These are phyloP conservation scores for Nyctereutes procyonoides DNA, from an alignment of 2,113 vertebrate species.

Conservation along the genomic window DNA sequence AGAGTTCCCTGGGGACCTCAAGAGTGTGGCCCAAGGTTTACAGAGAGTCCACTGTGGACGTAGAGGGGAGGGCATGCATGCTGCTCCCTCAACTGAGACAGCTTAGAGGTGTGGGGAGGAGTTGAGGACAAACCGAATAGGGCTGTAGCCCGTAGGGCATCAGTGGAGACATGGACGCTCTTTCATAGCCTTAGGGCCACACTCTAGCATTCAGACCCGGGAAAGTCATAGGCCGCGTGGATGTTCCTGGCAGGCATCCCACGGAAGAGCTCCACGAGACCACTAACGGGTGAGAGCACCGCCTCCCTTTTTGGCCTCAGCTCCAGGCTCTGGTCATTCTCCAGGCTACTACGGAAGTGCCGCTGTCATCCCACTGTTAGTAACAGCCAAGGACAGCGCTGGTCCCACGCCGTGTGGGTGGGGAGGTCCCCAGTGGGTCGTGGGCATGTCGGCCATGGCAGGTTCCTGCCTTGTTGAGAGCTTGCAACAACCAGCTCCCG, in stretches of 20 bases:
- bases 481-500: conserved; percentile 2
- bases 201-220: background rate
- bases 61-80: background rate
- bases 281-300: background rate
- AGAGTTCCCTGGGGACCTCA: background rate
- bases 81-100: background rate
- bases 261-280: background rate
- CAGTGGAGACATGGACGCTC: background rate
- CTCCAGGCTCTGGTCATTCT: background rate
- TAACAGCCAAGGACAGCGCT: background rate
- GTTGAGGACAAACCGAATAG: background rate
- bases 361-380: background rate
- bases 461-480: background rate
- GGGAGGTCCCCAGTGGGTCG: background rate
- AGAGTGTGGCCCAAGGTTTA: background rate
- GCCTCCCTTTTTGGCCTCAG: background rate
- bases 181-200: background rate
- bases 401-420: background rate
- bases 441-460: background rate
- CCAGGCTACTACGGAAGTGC: background rate
- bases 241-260: background rate
- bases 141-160: background rate
- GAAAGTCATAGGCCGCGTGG: background rate
- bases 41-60: background rate
- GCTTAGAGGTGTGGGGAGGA: background rate